Conservation (phyloP, 2,888 invertebrate species). For the Nemotelus pantherinus region DNA sequence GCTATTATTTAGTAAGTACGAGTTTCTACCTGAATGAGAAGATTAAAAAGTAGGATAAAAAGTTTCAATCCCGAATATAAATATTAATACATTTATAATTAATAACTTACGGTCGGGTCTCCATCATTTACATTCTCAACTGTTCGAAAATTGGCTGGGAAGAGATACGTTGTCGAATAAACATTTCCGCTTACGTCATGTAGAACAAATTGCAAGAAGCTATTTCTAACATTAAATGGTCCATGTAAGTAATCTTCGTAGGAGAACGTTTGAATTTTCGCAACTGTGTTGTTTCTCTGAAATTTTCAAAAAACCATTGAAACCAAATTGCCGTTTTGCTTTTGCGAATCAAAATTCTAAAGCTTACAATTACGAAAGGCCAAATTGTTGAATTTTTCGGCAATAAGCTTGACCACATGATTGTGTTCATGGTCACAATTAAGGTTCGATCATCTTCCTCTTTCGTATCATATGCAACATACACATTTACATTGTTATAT, state of each 20-base stretch:
- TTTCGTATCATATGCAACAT: slow-evolving; percentile 73
- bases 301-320: slow-evolving; percentile 1
- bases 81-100: no score
- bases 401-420: slow-evolving; percentile 69
- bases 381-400: slow-evolving; percentile 58
- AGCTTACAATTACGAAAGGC: slow-evolving; percentile 57
- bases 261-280: slow-evolving; percentile 59
- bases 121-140: no score
- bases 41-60: no score
- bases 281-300: slow-evolving; percentile 62
- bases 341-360: background rate
- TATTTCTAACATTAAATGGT: slow-evolving; percentile 55
- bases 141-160: slow-evolving; percentile 68
- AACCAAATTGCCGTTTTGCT: no score
- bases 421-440: slow-evolving; percentile 68
- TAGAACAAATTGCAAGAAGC: slow-evolving; percentile 66
- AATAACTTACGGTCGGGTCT: no score
- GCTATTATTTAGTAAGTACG: no score
- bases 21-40: no score
- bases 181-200: slow-evolving; percentile 62
- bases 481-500: slow-evolving; percentile 69
- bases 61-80: no score
- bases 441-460: slow-evolving; percentile 62
- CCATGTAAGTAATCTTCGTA: slow-evolving; percentile 55
- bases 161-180: slow-evolving; percentile 75